These are phyloP conservation scores for Rhimphoctona megacephalus DNA, from an alignment of 2,888 invertebrate genomes.

Conservation along the genomic window DNA sequence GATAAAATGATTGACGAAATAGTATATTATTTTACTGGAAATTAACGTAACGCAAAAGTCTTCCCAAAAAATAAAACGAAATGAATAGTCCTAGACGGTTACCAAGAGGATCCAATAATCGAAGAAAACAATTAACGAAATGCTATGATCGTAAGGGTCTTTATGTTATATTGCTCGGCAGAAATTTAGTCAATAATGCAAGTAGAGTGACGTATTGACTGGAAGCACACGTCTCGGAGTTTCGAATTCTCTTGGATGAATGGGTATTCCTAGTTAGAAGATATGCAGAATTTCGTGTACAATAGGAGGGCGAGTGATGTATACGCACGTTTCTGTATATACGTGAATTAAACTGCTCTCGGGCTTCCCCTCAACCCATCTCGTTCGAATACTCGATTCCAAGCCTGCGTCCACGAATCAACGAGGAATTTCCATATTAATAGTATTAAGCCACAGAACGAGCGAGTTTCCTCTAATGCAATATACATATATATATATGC, in stretches of 20 bases:
- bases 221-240: conserved; percentile 34
- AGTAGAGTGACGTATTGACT: conserved; percentile 17
- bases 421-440: conserved; percentile 74
- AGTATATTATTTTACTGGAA: background rate
- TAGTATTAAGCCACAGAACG: conserved; percentile 69
- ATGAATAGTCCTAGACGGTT: background rate
- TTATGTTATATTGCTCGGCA: background rate
- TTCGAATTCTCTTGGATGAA: conserved; percentile 41
- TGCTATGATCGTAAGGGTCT: background rate
- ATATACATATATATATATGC: conserved; percentile 32
- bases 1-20: background rate
- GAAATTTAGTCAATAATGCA: conserved; percentile 1
- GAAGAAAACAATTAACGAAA: background rate
- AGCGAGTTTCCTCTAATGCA: conserved; percentile 59
- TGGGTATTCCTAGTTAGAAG: conserved; percentile 42
- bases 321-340: conserved; percentile 61
- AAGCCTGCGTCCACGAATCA: conserved; percentile 66
- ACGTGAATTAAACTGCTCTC: conserved; percentile 60
- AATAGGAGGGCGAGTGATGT: conserved; percentile 36
- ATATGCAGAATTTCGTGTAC: conserved; percentile 59
- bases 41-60: background rate
- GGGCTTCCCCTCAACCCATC: conserved; percentile 23
- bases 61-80: background rate
- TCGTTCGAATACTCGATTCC: conserved; percentile 39
- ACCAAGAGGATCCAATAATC: background rate